Percentiles rank a stretch among this genome's conserved stretches.
Evolutionary conservation across 2,797 vertebrate species (phyloP).

Genomic region (Pelobates cultripes): DNA sequence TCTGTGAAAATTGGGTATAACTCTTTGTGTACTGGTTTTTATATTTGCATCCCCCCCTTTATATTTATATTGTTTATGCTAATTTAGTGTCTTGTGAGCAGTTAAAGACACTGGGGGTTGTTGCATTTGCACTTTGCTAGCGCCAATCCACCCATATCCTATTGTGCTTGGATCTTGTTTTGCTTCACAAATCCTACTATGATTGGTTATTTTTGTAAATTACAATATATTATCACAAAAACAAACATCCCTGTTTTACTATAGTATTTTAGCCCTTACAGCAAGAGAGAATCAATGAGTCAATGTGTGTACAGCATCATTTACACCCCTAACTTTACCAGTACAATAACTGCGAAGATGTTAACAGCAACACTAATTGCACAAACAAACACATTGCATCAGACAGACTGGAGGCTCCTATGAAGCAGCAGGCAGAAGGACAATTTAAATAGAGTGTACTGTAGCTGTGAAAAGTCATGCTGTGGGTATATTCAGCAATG

Average conservation of each 20-base stretch:
- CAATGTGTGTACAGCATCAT: conserved; percentile 45
- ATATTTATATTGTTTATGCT: too few species aligned
- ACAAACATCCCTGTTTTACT: neutral
- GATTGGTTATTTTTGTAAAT: too few species aligned
- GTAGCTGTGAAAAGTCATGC: conserved; percentile 55
- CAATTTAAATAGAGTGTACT: conserved; percentile 54
- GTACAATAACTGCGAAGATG: conserved; percentile 48
- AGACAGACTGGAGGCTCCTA: conserved; percentile 36
- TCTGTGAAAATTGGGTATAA: too few species aligned
- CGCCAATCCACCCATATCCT: too few species aligned
- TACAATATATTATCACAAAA: neutral
- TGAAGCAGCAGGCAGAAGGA: conserved; percentile 53
- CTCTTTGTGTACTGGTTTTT: too few species aligned
- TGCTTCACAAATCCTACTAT: too few species aligned
- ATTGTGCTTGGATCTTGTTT: too few species aligned
- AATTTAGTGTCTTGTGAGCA: too few species aligned
- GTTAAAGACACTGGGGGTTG: too few species aligned
- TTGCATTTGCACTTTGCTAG: too few species aligned
- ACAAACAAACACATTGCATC: conserved; percentile 54
- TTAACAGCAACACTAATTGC: conserved; percentile 54
- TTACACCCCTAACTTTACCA: conserved; percentile 30
- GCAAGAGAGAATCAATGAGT: conserved; percentile 18
- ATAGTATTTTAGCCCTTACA: conserved; percentile 10
- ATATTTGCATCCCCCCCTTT: too few species aligned
- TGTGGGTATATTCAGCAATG: conserved; percentile 54